Conservation (phyloP, 1,140 invertebrate species). For the Rhynchophorus ferrugineus region DNA sequence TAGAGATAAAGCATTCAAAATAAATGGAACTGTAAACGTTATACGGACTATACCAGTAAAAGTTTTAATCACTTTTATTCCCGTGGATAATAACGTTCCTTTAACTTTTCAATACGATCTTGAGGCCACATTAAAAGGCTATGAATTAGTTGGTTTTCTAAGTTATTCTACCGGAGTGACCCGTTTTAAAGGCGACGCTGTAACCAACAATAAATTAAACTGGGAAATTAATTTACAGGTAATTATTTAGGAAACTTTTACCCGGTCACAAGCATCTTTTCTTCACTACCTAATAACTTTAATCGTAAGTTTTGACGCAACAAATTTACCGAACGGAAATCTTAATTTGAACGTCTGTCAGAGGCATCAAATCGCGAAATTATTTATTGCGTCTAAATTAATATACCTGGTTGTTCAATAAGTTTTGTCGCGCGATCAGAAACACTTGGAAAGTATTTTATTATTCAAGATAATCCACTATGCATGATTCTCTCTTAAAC, state of each 20-base stretch:
- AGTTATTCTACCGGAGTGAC: constrained; percentile 27
- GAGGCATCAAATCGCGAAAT: too few species aligned
- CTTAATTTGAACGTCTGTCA: too few species aligned
- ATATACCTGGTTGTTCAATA: too few species aligned
- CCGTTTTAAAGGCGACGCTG: constrained; percentile 25
- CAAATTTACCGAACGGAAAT: not conserved
- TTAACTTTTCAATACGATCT: constrained; percentile 27
- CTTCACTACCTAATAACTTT: constrained; percentile 4
- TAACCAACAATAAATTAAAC: constrained; percentile 26
- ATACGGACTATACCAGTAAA: constrained; percentile 26
- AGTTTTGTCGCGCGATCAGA: too few species aligned
- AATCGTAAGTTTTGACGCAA: constrained; percentile 4
- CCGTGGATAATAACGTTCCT: constrained; percentile 26
- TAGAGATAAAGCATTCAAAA: constrained; percentile 28
- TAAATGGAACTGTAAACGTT: constrained; percentile 29
- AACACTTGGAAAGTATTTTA: too few species aligned
- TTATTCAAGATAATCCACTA: too few species aligned
- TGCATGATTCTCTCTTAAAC: too few species aligned
- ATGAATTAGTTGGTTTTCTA: constrained; percentile 25
- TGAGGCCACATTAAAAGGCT: constrained; percentile 23
- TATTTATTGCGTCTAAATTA: too few species aligned
- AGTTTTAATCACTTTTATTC: constrained; percentile 31
- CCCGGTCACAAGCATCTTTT: constrained; percentile 5
- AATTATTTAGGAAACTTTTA: constrained; percentile 13
- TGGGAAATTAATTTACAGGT: constrained; percentile 35